These are phyloP conservation scores for Pollenia amentaria DNA, from an alignment of 2,888 invertebrate species.

Conservation along the genomic window DNA sequence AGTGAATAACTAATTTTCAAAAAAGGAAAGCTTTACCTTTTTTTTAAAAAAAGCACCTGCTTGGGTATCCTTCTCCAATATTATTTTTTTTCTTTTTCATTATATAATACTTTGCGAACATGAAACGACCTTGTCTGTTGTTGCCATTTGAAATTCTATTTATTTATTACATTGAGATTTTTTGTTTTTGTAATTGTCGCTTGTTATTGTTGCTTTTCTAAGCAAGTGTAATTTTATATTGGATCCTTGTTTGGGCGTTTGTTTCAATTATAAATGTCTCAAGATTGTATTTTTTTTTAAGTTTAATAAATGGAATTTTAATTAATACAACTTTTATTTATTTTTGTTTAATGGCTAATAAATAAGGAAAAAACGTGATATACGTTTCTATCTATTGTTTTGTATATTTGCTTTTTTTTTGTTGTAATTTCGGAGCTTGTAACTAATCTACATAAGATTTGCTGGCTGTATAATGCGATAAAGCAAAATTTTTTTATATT, in stretches of 20 bases:
- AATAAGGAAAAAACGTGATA: constrained; percentile 43
- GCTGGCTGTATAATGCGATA: background rate
- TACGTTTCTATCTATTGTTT: constrained; percentile 5
- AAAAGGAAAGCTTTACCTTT: no score
- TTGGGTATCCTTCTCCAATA: constrained; percentile 44
- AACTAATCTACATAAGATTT: constrained; percentile 37
- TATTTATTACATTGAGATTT: constrained; percentile 45
- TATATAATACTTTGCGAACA: constrained; percentile 54
- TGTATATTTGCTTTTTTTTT: background rate
- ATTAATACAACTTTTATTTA: constrained; percentile 60
- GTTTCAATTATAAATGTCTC: constrained; percentile 66
- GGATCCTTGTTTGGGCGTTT: constrained; percentile 73
- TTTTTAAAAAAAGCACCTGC: background rate
- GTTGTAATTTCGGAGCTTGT: background rate
- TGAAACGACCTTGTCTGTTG: constrained; percentile 70
- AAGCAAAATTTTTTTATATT: no score
- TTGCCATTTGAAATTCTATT: constrained; percentile 55
- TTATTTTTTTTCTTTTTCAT: constrained; percentile 24
- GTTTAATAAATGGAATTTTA: constrained; percentile 66
- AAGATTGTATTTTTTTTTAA: constrained; percentile 32
- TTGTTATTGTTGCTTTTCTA: constrained; percentile 31
- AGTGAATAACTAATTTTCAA: no score
- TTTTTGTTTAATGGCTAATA: background rate
- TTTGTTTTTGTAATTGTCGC: background rate
- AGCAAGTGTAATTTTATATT: constrained; percentile 60